These are phyloP conservation scores for Argyresthia goedartella DNA, from an alignment of 2,888 invertebrate genomes.

Conservation along the genomic window DNA sequence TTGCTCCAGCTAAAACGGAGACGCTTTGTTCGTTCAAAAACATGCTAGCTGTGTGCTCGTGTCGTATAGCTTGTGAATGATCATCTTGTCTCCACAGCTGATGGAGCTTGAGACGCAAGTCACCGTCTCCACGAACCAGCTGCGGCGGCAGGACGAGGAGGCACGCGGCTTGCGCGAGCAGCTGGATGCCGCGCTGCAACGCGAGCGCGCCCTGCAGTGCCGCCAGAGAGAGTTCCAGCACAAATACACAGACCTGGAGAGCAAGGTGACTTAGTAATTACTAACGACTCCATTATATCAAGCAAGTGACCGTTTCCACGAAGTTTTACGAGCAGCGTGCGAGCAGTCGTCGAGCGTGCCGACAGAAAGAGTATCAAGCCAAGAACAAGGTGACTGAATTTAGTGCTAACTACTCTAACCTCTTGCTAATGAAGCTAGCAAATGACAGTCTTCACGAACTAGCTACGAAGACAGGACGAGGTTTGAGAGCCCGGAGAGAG, in stretches of 20 bases:
- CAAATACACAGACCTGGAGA: constrained; percentile 72
- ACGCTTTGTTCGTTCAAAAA: no score
- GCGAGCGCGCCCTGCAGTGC: constrained; percentile 81
- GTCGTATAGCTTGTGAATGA: no score
- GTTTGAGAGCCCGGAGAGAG: no score
- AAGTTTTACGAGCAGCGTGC: neutral
- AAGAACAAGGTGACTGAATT: neutral
- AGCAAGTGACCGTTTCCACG: no score
- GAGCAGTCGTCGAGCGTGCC: neutral
- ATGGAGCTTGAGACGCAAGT: constrained; percentile 98
- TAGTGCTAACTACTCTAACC: no score
- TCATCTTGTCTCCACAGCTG: constrained; percentile 71
- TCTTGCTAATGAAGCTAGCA: no score
- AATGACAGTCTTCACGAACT: no score
- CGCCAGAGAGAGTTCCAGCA: constrained; percentile 88
- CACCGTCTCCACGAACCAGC: constrained; percentile 89
- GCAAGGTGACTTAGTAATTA: constrained; percentile 47
- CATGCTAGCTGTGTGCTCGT: no score
- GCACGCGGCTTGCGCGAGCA: constrained; percentile 85
- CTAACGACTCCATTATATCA: no score
- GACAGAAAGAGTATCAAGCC: no score
- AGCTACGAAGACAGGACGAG: neutral
- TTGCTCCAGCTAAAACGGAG: no score
- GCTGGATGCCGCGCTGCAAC: constrained; percentile 79
- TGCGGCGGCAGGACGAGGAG: constrained; percentile 94